A percentile compares a stretch with the other conserved stretches of the same genome.
These are phyloP conservation scores for Macrosteles quadrilineatus DNA, from an alignment of 1,140 invertebrate species.

Conservation along the genomic window DNA sequence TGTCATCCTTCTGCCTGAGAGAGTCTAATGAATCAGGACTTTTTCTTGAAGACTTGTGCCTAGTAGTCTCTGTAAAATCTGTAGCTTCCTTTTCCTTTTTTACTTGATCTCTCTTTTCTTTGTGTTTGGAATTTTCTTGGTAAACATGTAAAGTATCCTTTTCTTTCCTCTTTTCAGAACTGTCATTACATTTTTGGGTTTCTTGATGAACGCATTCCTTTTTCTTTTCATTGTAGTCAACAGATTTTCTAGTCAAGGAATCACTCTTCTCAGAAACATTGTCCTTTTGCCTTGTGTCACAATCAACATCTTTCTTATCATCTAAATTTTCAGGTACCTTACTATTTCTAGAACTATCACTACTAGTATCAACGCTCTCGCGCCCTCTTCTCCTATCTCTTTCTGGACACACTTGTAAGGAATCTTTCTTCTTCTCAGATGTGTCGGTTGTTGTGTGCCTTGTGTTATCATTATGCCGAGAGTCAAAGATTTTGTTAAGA, in stretches of 20 bases:
- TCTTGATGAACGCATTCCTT: constrained; percentile 36
- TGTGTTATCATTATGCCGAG: constrained; percentile 30
- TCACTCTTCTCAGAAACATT: constrained; percentile 18
- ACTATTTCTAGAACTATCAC: constrained; percentile 40
- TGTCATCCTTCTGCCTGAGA: constrained; percentile 20
- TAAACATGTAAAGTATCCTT: constrained; percentile 16
- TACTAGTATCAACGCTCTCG: constrained; percentile 36
- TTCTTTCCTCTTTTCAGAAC: constrained; percentile 32
- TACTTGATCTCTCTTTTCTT: constrained; percentile 39
- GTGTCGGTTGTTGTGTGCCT: constrained; percentile 32
- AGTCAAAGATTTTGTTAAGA: background rate
- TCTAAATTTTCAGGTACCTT: constrained; percentile 42
- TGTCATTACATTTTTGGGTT: constrained; percentile 34
- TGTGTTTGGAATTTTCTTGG: constrained; percentile 31
- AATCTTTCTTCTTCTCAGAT: constrained; percentile 40
- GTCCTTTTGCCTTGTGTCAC: constrained; percentile 29
- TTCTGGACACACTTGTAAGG: constrained; percentile 39
- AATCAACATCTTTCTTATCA: constrained; percentile 33
- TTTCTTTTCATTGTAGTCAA: constrained; percentile 29
- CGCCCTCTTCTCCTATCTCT: constrained; percentile 40
- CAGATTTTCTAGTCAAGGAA: constrained; percentile 22
- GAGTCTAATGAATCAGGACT: constrained; percentile 27
- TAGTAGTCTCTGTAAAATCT: constrained; percentile 18
- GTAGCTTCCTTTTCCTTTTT: constrained; percentile 37
- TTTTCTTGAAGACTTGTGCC: constrained; percentile 29